Evolutionary conservation across 1,140 invertebrate genomes (phyloP), one percentile per base, ranked within the genome.

Genomic region (Phortica variegata): DNA sequence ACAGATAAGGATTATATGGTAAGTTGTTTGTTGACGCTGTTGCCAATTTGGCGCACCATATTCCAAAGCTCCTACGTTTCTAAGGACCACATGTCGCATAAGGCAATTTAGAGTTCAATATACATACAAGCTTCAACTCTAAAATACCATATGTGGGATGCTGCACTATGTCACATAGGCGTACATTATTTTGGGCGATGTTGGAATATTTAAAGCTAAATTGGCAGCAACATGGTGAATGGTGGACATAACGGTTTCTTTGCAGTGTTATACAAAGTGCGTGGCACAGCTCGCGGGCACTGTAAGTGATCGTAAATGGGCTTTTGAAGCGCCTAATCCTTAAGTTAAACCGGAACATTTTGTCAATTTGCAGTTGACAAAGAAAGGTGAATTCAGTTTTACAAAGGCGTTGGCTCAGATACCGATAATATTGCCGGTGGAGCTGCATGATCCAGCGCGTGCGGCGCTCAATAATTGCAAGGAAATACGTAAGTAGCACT

Each of bases 261-360:
- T 47, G n/a, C 12, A 74, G 71, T 74, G 71, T 54, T 74, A 74
- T 31, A 61, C 59, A 12, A 74, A 62, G 41, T 74, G 71, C 18
- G 37, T 74, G n/a, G 72, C 71, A 6, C 58, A 71, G 13, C 39
- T 73, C 49, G 68, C 71, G 2, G 71, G 71, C 12, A 71, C 61
- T 6, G 48, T 74, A 38, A 56, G 50, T 56, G 3, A n/a, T 21
- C 21, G 8, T 7, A 17, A 38, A 38, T 38, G 17, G 15, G 7
- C 8, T 38, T 38, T 8, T 13, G 7, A n/a, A n/a, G n/a, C n/a
- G n/a, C n/a, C n/a, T 32, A 32, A n/a, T 32, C 8, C 29, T 32
- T n/a, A 9, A 8, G 8, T 32, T 9, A 9, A 32, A 8, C n/a
- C n/a, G n/a, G 8, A 32, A 9, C 8, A 32, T n/a, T n/a, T n/a